phyloP scores from a whole-genome alignment of 53 echinoderm and acorn worm genomes.

The Zoroaster sp. region DNA sequence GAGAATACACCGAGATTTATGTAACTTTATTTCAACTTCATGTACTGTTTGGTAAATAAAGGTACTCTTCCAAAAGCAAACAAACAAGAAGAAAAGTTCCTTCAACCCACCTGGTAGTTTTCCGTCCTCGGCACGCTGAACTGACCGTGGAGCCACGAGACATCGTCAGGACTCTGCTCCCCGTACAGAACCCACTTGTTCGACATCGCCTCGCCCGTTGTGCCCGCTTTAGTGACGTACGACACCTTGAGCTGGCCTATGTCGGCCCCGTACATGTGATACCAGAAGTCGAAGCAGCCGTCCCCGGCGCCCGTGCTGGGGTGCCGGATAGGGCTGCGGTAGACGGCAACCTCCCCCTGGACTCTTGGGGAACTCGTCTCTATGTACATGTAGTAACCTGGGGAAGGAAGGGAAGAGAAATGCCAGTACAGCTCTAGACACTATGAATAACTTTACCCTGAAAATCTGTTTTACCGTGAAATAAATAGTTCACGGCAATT shows the following conservation, averaged over 20 bases:
- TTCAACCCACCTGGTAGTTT: background rate
- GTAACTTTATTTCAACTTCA: too few species aligned
- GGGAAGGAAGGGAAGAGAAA: slow-evolving; percentile 3
- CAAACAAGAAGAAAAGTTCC: background rate
- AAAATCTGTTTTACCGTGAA: too few species aligned
- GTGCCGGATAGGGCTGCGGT: slow-evolving; percentile 32
- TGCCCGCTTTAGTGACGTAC: slow-evolving; percentile 40
- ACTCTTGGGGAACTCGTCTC: slow-evolving; percentile 62
- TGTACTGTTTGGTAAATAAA: too few species aligned
- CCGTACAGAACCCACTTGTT: slow-evolving; percentile 26
- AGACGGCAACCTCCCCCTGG: slow-evolving; percentile 45
- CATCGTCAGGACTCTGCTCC: slow-evolving; percentile 13
- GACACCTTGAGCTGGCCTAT: slow-evolving; percentile 53
- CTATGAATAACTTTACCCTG: too few species aligned
- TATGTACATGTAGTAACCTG: slow-evolving; percentile 79
- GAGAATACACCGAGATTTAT: too few species aligned
- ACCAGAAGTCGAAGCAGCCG: slow-evolving; percentile 77
- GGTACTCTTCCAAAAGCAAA: too few species aligned
- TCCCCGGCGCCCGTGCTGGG: slow-evolving; percentile 24
- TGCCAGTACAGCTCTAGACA: slow-evolving; percentile 1
- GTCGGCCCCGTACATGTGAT: slow-evolving; percentile 76
- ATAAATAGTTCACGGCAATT: too few species aligned
- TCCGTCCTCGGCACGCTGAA: slow-evolving; percentile 17
- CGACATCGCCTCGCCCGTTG: background rate
- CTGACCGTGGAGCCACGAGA: slow-evolving; percentile 36